phyloP scores from a whole-genome alignment of 2,113 vertebrate species.

The Noctilio leporinus region DNA sequence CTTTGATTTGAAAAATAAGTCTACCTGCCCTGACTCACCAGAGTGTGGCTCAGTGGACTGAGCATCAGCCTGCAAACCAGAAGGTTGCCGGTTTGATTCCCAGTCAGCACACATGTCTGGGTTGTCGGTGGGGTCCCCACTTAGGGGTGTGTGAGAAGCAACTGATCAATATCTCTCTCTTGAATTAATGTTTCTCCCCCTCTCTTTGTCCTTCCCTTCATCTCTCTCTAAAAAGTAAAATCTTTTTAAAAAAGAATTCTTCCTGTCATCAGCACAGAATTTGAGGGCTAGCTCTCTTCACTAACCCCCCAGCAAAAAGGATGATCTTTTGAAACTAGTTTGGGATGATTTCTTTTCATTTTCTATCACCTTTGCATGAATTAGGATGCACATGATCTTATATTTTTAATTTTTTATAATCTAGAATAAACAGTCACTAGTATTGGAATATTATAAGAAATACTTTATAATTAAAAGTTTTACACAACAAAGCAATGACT shows the following conservation, averaged over 20 bases:
- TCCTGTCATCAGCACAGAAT: background rate
- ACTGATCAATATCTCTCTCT: too few species aligned
- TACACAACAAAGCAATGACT: background rate
- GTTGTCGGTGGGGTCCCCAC: too few species aligned
- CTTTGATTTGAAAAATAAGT: background rate
- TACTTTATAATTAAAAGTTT: background rate
- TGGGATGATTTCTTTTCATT: background rate
- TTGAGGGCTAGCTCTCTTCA: background rate
- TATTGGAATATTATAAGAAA: background rate
- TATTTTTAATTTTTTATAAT: constrained; percentile 23
- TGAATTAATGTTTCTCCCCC: too few species aligned
- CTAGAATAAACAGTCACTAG: background rate
- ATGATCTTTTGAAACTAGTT: background rate
- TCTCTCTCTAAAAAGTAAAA: too few species aligned
- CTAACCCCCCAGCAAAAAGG: background rate
- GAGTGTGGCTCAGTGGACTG: too few species aligned
- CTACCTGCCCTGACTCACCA: background rate
- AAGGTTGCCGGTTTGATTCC: too few species aligned
- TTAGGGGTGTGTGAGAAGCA: too few species aligned
- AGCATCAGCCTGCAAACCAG: too few species aligned
- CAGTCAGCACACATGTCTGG: too few species aligned
- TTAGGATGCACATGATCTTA: background rate
- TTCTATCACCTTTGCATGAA: background rate
- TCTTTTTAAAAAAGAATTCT: background rate
- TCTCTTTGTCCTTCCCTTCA: too few species aligned